These are phyloP conservation scores for Athalia cordata DNA, from an alignment of 2,888 invertebrate species.

Conservation along the genomic window DNA sequence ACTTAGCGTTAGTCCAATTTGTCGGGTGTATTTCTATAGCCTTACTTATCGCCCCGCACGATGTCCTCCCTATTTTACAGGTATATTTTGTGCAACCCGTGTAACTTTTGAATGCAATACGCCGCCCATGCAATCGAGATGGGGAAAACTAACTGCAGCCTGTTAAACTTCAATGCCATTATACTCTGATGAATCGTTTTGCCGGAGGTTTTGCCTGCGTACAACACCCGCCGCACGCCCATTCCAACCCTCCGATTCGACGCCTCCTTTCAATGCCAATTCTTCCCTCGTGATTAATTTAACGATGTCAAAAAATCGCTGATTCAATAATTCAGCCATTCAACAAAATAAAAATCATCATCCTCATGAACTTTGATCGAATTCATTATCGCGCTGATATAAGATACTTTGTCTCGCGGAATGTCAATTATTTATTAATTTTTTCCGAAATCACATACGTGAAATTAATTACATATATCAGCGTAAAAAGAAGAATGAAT, in stretches of 20 bases:
- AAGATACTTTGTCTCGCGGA: too few relatives aligned
- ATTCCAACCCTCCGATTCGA: slow-evolving; percentile 19
- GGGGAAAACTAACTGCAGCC: background rate
- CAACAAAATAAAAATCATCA: too few relatives aligned
- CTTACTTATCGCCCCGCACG: slow-evolving; percentile 15
- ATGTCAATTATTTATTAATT: too few relatives aligned
- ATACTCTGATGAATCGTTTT: too few relatives aligned
- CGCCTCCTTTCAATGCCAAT: slow-evolving; percentile 33
- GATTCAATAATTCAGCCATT: too few relatives aligned
- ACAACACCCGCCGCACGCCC: slow-evolving; percentile 27
- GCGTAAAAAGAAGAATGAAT: too few relatives aligned
- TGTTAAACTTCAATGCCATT: too few relatives aligned
- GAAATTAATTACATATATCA: too few relatives aligned
- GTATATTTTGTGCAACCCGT: background rate
- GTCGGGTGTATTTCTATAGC: background rate
- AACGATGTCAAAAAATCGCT: background rate
- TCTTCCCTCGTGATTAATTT: background rate
- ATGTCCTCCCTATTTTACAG: slow-evolving; percentile 22
- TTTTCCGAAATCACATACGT: too few relatives aligned
- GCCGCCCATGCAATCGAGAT: slow-evolving; percentile 32
- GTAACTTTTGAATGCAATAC: slow-evolving; percentile 7
- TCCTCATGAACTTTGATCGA: too few relatives aligned
- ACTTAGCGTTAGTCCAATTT: background rate
- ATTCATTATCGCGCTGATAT: too few relatives aligned
- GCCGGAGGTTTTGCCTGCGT: too few relatives aligned